A percentile compares a stretch with the other conserved stretches of the same genome.
Evolutionary conservation across 1,140 invertebrate species (phyloP).

Genomic region (Lucilia cuprina): DNA sequence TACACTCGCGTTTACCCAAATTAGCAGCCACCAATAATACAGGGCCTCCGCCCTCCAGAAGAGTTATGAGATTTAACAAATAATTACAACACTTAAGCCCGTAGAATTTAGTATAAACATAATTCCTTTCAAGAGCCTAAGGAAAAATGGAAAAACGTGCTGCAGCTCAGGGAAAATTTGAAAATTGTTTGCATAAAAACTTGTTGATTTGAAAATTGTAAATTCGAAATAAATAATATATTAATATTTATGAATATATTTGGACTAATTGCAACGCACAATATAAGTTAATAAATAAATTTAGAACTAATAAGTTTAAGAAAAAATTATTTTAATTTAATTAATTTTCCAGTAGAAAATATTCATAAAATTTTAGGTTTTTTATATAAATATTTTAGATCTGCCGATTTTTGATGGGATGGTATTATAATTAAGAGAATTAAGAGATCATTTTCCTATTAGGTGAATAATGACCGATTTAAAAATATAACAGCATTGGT

Average conservation of each 20-base stretch:
- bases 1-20: constrained; percentile 56
- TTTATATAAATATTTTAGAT: too few species aligned
- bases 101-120: not conserved
- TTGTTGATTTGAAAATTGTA: constrained; percentile 18
- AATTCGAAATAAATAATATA: not conserved
- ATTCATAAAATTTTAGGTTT: too few species aligned
- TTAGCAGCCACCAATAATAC: constrained; percentile 40
- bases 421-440: too few species aligned
- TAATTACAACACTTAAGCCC: not conserved
- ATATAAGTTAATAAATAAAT: not conserved
- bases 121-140: not conserved
- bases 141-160: not conserved
- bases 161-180: constrained; percentile 37
- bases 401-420: too few species aligned
- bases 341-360: too few species aligned
- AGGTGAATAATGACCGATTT: too few species aligned
- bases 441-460: too few species aligned
- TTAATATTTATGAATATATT: not conserved
- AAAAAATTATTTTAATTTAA: too few species aligned
- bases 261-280: not conserved
- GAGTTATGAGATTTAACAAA: constrained; percentile 13
- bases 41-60: not conserved
- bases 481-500: too few species aligned
- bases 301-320: not conserved
- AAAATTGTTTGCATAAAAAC: not conserved